phyloP scores from a whole-genome alignment of 2,888 invertebrate species.

The Caradrina clavipalpis region DNA sequence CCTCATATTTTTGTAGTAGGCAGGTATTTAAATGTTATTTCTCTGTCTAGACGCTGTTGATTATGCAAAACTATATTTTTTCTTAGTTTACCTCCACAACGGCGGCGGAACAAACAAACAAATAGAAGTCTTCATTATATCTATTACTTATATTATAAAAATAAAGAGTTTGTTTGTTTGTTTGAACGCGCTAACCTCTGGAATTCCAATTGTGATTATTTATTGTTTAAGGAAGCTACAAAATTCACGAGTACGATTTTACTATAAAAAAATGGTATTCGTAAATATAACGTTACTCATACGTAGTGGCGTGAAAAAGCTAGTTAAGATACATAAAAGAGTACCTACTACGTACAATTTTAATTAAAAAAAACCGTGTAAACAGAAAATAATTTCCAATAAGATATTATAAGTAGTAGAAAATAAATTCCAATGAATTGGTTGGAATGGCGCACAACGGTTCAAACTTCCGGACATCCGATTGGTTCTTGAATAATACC shows the following conservation, averaged over 20 bases:
- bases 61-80: slow-evolving; percentile 28
- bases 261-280: too few relatives aligned
- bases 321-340: not conserved
- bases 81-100: not conserved
- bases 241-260: too few relatives aligned
- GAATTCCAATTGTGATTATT: too few relatives aligned
- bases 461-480: slow-evolving; percentile 69
- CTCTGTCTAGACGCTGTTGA: slow-evolving; percentile 34
- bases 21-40: not conserved
- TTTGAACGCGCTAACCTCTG: too few relatives aligned
- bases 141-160: too few relatives aligned
- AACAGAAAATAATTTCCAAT: slow-evolving; percentile 38
- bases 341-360: not conserved
- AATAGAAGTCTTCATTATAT: slow-evolving; percentile 11
- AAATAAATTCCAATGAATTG: slow-evolving; percentile 61
- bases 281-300: too few relatives aligned
- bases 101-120: slow-evolving; percentile 10
- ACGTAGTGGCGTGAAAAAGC: too few relatives aligned
- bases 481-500: slow-evolving; percentile 76
- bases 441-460: slow-evolving; percentile 51
- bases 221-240: too few relatives aligned
- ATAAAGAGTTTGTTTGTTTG: too few relatives aligned
- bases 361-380: slow-evolving; percentile 3
- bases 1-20: not conserved
- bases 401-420: slow-evolving; percentile 41